Percentiles rank a stretch among this genome's conserved stretches.
These are phyloP conservation scores for Chrysocyon brachyurus DNA, from an alignment of 2,797 vertebrate genomes.

Conservation along the genomic window DNA sequence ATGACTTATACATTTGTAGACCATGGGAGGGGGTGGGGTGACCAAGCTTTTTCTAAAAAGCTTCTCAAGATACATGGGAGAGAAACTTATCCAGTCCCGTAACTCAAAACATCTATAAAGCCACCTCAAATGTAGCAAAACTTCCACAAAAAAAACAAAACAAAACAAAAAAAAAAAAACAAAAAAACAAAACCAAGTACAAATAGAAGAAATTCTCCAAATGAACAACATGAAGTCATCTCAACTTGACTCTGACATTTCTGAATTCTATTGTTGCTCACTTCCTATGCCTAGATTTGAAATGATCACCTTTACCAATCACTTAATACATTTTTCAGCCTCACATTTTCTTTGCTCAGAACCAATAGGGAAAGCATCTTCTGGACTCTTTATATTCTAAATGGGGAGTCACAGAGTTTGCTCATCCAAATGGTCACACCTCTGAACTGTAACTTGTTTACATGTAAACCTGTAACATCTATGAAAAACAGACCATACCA, in stretches of 20 bases:
- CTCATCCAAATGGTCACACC: too few relatives aligned
- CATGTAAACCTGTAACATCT: neutral
- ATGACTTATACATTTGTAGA: neutral
- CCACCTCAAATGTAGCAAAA: neutral
- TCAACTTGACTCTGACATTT: neutral
- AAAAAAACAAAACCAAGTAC: neutral
- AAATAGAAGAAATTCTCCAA: neutral
- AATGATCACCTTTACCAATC: neutral
- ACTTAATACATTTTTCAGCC: neutral
- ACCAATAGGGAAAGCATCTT: neutral
- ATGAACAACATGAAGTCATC: neutral
- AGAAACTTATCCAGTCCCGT: neutral
- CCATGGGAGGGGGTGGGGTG: accelerated
- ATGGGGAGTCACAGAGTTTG: neutral
- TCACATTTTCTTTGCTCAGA: neutral
- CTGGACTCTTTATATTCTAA: neutral
- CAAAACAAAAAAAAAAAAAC: neutral
- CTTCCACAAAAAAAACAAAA: neutral
- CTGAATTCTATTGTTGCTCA: neutral
- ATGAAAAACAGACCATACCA: neutral
- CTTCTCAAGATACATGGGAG: neutral
- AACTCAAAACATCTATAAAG: neutral
- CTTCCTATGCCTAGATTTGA: neutral
- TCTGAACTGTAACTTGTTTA: neutral
- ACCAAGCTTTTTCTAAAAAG: neutral